Evolutionary conservation across 2,888 invertebrate species (phyloP), one percentile per base, ranked within the genome.

Genomic region (Aquatica leii): DNA sequence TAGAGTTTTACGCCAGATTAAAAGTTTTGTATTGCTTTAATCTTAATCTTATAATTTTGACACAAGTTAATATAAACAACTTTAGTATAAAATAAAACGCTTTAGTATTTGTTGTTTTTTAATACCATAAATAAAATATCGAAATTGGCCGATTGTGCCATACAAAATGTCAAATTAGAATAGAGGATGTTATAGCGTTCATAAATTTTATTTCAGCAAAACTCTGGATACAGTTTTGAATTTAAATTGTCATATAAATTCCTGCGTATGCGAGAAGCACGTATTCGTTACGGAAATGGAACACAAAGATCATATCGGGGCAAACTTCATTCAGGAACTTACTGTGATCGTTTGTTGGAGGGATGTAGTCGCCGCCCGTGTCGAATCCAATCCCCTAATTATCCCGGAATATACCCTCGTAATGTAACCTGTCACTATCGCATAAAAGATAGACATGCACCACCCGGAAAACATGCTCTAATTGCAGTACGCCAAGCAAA

Each of bases 351-450:
- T 74, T 86, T 92, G 73, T 86, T 93, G 73, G 91, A 90, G 76
- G 89, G 90, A 78, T 93, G 93, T 80, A 90, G 90, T 80, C 85
- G 87, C 63, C 81, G 80, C 31, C 75, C 78, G 6, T 82, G 82
- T 82, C 88, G 92, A 67, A 88, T 93, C 65, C 92, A 93, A 82
- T 94, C 94, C 18, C 95, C 95, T 9, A 95, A 95, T 85, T 95
- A 92, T 81, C 94, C 94, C 9, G 95, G 95, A 55, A 89, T 93
- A 70, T 95, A 95, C 82, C 94, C 94, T 3, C 84, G 94, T 64
- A 94, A 94, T 81, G 90, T 94, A 66, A 92, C 92, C 71, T 82
- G 81, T 69, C 77, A 78, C 66, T 82, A 82, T 71, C 75, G 78
- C 53, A 75, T 82, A 59, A 73, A 81, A 62, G 82, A 82, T 69